Percentiles rank a stretch among this genome's conserved stretches.
phyloP scores from a whole-genome alignment of 2,888 invertebrate genomes.

The Lysandra coridon region DNA sequence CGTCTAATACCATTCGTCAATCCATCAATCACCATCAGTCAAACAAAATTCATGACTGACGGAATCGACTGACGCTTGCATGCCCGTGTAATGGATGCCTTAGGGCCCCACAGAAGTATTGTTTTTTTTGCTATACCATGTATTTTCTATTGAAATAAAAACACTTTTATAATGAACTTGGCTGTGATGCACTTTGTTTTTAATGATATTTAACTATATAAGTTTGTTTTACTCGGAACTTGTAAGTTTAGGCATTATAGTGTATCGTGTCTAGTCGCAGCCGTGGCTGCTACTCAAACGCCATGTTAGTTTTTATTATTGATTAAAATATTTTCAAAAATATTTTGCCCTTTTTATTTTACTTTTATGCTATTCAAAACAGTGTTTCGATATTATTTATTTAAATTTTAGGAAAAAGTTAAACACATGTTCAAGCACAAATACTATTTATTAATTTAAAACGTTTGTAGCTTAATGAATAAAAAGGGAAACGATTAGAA shows the following conservation, averaged over 20 bases:
- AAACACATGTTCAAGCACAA: neutral
- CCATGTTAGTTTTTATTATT: slow-evolving; percentile 42
- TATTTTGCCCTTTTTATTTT: slow-evolving; percentile 31
- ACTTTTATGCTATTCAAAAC: neutral
- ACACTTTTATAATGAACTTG: slow-evolving; percentile 43
- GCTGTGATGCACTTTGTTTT: slow-evolving; percentile 45
- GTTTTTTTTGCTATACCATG: neutral
- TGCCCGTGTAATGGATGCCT: too few species aligned
- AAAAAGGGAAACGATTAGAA: neutral
- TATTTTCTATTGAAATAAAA: neutral
- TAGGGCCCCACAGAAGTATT: neutral
- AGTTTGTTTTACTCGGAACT: slow-evolving; percentile 39
- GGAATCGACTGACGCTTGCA: too few species aligned
- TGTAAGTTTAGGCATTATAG: slow-evolving; percentile 36
- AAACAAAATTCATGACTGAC: too few species aligned
- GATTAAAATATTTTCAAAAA: slow-evolving; percentile 40
- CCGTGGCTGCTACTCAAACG: slow-evolving; percentile 37
- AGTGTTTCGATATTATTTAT: neutral
- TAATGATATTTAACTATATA: slow-evolving; percentile 36
- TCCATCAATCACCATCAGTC: too few species aligned
- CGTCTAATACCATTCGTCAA: too few species aligned
- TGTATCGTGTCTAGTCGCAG: slow-evolving; percentile 44
- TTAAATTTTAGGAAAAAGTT: neutral
- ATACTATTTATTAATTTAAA: neutral
- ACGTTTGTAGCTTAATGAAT: neutral